Evolutionary conservation across 2,113 vertebrate species (phyloP).

Genomic region (Aspiorhynchus laticeps): DNA sequence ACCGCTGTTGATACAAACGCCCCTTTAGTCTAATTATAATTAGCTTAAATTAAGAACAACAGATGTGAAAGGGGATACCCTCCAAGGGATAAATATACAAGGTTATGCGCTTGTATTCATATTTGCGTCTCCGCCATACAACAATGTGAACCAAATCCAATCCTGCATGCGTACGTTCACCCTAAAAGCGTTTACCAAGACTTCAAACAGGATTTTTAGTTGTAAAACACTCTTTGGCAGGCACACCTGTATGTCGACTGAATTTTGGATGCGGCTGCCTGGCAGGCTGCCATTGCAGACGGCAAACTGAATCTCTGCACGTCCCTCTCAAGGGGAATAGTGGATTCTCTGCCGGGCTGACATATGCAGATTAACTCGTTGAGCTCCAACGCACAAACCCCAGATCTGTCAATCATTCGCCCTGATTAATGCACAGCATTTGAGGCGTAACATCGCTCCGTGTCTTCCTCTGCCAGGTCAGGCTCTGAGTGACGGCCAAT

Average conservation of each 20-base stretch:
- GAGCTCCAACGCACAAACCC: constrained; percentile 31
- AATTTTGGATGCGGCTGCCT: constrained; percentile 23
- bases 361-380: constrained; percentile 43
- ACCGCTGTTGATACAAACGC: not conserved
- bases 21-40: not conserved
- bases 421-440: constrained; percentile 30
- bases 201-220: constrained; percentile 34
- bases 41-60: not conserved
- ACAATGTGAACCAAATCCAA: not conserved
- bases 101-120: not conserved
- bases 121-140: not conserved
- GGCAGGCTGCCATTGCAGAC: constrained; percentile 22
- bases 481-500: constrained; percentile 81
- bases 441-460: constrained; percentile 13
- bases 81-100: not conserved
- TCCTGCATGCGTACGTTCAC: not conserved
- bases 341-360: constrained; percentile 26
- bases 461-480: constrained; percentile 69
- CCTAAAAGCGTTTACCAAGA: not conserved
- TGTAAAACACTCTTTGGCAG: constrained; percentile 24
- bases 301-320: constrained; percentile 14
- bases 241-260: not conserved
- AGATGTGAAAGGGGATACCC: not conserved
- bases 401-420: constrained; percentile 31
- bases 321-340: constrained; percentile 34